Base-by-base conservation (phyloP, 2,113 vertebrate genomes). In the Calidris pugnax region DNA sequence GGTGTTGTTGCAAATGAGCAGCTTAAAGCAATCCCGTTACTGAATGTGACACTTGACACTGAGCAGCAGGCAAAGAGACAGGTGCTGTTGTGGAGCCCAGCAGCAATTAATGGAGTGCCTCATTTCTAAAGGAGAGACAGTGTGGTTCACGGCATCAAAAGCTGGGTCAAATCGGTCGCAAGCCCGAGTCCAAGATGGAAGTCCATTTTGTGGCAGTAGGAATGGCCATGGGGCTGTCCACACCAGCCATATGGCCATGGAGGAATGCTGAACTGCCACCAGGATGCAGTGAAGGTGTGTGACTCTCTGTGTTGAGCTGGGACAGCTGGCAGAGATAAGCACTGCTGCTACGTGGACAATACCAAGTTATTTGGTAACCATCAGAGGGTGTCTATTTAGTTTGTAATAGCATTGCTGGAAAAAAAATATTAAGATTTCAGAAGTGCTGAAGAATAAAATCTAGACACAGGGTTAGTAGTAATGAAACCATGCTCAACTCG, bases 21-120 rank as follows among this genome's bases (percentile, higher is more conserved):
- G 80, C 69, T 86, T 78, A 78, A 82, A 93, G 77, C 93, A 87
- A 85, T 91, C 69, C 69, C 79, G 41, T 89, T 82, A 26, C 51
- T 75, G 73, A 94, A 26, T 43, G 51, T 81, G 87, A 45, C 66
- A 43, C 60, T 85, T 55, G 51, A 85, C 84, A 60, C 39, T 78
- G 20, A 89, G 69, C 0, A 2, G 81, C 76, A 72, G 48, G 56
- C 77, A 68, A 68, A 82, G 67, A 88, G 81, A 43, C 60, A 67
- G 84, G 77, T 87, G 80, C 63, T 82, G 33, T 17, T 75, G 82
- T 72, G 69, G 39, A 89, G 66, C 17, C 57, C 33, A 48, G 0
- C 1, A n/a, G 72, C 26, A 26, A 72, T 73, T 87, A 48, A 73
- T 10, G 47, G 62, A 89, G 53, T 35, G 21, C 45, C 32, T 77